A percentile compares a stretch with the other conserved stretches of the same genome.
Conservation (phyloP, 2,113 vertebrate species). For the Aix galericulata region DNA sequence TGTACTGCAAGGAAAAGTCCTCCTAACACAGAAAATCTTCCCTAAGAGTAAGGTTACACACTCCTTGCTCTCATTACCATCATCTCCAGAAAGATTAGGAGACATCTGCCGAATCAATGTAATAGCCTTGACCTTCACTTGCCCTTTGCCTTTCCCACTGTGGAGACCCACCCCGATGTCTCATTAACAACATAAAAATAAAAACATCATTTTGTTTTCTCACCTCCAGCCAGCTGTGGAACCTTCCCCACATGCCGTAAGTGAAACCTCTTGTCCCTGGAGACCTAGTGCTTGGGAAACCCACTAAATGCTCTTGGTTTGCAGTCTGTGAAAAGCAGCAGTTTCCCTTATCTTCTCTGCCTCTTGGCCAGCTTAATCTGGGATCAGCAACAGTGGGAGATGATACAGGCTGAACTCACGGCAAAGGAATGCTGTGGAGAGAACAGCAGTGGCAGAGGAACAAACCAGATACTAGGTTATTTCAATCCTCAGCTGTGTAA, state of each 20-base stretch:
- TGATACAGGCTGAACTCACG: not conserved
- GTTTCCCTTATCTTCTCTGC: rapidly evolving
- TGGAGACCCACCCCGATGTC: not conserved
- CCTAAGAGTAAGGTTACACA: not conserved
- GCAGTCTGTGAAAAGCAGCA: not conserved
- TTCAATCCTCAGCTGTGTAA: not conserved
- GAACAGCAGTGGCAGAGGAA: not conserved
- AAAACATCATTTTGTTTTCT: not conserved
- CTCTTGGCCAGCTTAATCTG: not conserved
- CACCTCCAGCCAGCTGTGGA: slow-evolving; percentile 46
- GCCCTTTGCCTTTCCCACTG: slow-evolving; percentile 36
- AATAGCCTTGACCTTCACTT: slow-evolving; percentile 16
- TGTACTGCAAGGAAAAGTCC: not conserved
- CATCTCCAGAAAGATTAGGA: not conserved
- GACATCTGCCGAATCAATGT: not conserved
- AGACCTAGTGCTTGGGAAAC: not conserved
- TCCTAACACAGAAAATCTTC: not conserved
- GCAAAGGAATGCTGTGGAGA: slow-evolving; percentile 1
- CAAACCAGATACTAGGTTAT: not conserved
- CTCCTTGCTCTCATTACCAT: not conserved
- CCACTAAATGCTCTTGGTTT: not conserved
- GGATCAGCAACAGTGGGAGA: not conserved
- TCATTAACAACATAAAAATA: not conserved
- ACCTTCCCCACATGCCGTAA: not conserved
- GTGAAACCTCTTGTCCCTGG: not conserved